Conservation (phyloP, 2,888 invertebrate species). For the Tetanocera ferruginea region DNA sequence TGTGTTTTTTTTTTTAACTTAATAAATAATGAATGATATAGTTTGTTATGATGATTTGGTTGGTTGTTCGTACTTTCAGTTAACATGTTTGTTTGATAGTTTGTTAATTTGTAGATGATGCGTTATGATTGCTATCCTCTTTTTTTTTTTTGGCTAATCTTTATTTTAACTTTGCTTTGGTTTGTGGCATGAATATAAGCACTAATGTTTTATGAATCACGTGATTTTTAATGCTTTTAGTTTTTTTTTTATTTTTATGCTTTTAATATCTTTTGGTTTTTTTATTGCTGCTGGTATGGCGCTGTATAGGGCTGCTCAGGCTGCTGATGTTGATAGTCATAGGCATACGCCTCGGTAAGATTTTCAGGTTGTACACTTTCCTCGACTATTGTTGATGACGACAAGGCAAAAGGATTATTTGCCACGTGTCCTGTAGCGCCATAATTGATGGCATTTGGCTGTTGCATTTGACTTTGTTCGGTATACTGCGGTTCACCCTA, state of each 20-base stretch:
- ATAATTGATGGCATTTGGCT: conserved; percentile 72
- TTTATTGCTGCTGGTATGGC: conserved; percentile 55
- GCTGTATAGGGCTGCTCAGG: conserved; percentile 53
- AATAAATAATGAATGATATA: too few relatives aligned
- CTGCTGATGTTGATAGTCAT: conserved; percentile 50
- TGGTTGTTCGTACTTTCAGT: neutral
- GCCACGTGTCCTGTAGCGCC: conserved; percentile 75
- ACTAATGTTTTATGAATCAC: conserved; percentile 1
- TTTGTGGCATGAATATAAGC: neutral
- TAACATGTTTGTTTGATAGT: neutral
- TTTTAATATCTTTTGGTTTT: neutral
- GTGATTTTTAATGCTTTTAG: neutral
- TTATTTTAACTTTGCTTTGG: neutral
- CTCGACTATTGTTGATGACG: conserved; percentile 70
- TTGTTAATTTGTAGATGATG: neutral
- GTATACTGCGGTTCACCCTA: conserved; percentile 64
- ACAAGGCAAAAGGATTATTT: conserved; percentile 72
- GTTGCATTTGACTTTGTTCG: conserved; percentile 68
- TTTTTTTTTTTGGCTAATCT: neutral
- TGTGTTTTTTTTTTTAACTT: too few relatives aligned
- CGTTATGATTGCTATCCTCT: neutral
- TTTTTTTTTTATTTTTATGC: neutral
- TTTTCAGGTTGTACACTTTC: conserved; percentile 76
- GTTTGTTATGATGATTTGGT: too few relatives aligned
- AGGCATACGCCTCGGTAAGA: conserved; percentile 45